Evolutionary conservation across 2,888 invertebrate genomes (phyloP), one percentile per base, ranked within the genome.

Genomic region (Callyntrura guangdongensis): DNA sequence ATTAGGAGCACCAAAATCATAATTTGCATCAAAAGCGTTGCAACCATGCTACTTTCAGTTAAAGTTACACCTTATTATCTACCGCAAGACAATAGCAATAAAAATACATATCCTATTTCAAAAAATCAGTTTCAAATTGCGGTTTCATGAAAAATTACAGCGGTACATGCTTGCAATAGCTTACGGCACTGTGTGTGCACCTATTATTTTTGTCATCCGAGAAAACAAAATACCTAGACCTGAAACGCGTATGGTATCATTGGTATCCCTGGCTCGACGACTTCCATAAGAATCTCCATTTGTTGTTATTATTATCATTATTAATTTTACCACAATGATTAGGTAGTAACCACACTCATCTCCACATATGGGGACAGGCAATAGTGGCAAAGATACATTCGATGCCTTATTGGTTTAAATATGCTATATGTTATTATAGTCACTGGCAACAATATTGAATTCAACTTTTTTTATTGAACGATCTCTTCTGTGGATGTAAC

Each of bases 261-360:
- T 20, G 20, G 20, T 1, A 22, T 9, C 61, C 6, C 17, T 22
- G 22, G 20, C n/a, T 5, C 20, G 22, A 59, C 6, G n/a, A 59
- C 17, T 36, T 36, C 36, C 36, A 36, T 36, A 36, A 4, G 36
- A 36, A 36, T 6, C 36, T 6, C 36, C 6, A 6, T 59, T 17
- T 59, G 2, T 14, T 59, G 6, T 61, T 61, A 20, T 17, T 61
- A n/a, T 17, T 2, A 17, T 53, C n/a, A 61, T 17, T 17, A 61
- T 61, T 61, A 6, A 61, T 61, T 20, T 11, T 9, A 61, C 17
- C 53, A 53, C 22, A 74, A 88, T 72, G 45, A 82, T 88, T 88
- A 88, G 82, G 88, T 88, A 88, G 88, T 88, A 88, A 88, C 88
- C 88, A 59, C 88, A 88, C 47, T 49, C 67, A 49, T 49, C 72